Conservation (phyloP, 2,113 vertebrate genomes). For the Lasiurus borealis region DNA sequence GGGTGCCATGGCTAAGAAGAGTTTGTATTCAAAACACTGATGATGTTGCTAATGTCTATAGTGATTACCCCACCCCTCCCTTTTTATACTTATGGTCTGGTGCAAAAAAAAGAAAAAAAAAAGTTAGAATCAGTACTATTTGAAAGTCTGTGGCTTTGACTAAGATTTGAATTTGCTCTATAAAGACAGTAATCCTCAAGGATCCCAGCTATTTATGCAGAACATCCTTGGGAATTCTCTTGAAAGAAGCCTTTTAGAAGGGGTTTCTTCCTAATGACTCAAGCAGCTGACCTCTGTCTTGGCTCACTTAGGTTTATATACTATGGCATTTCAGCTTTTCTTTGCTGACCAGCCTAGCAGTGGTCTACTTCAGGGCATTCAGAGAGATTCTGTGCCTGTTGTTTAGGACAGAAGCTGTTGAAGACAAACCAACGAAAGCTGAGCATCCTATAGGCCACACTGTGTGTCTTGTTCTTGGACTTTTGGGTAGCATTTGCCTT, state of each 20-base stretch:
- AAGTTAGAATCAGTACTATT: conserved; percentile 69
- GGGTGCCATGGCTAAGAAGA: conserved; percentile 38
- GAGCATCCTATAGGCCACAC: neutral
- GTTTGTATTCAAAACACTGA: conserved; percentile 70
- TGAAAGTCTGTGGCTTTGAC: conserved; percentile 75
- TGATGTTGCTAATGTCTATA: conserved; percentile 10
- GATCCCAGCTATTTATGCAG: conserved; percentile 46
- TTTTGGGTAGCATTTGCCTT: conserved; percentile 2
- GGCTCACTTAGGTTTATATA: neutral
- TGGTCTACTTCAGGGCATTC: neutral
- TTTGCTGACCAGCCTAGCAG: neutral
- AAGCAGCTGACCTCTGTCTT: neutral
- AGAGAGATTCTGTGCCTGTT: neutral
- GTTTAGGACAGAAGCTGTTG: neutral
- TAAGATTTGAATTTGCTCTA: conserved; percentile 55
- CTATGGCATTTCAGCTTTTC: neutral
- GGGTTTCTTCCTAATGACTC: conserved; percentile 52
- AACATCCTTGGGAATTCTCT: conserved; percentile 72
- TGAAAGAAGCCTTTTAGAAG: conserved; percentile 49
- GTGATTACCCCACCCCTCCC: conserved; percentile 48
- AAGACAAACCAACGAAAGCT: conserved; percentile 26
- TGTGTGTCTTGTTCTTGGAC: neutral
- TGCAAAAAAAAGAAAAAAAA: neutral
- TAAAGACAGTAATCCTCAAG: conserved; percentile 38
- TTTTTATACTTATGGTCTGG: conserved; percentile 49